Evolutionary conservation across 2,797 vertebrate genomes (phyloP), one percentile per base, ranked within the genome.

Genomic region (Artibeus jamaicensis): DNA sequence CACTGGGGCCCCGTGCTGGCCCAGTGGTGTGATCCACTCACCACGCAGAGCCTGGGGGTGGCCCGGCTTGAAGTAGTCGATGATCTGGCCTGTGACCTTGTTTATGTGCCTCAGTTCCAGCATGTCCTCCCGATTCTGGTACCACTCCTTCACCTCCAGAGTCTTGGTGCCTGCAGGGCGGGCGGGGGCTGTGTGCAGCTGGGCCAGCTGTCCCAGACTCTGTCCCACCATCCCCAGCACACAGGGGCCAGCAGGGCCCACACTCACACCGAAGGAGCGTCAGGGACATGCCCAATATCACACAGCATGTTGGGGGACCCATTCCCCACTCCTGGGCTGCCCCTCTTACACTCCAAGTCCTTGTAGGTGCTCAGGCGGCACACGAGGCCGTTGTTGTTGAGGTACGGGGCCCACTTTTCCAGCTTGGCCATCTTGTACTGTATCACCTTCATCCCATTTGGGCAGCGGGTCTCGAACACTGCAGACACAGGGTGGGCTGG

Each of bases 401-500:
- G 97, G 73, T 99, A 98, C 0, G 98, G 98, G 0, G 98, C 97
- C 98, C 99, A 99, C 73, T 97, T 99, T 98, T 99, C 99, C 97
- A 99, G 96, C 95, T 98, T 98, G 0, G 99, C 98, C 82, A 98
- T 99, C 78, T 98, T 98, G 97, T 99, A 99, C 55, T 94, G 97
- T 39, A 98, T 98, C 96, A 98, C 97, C 96, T 99, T 99, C 95
- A 78, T 98, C 19, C 99, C 99, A 0, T 84, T 98, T 0, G 99
- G 98, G 93, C 97, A 99, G 81, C 98, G 98, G 15, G 88, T 98
- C 98, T 99, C 99, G 84, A 99, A 98, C 11, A 99, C 99, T 99
- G 97, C 48, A 85, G 82, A 21, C 3, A 8, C 74, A 77, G 59
- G 68, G 29, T 0, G 19, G 5, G 32, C 74, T n/a, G 76, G 59